Base-by-base conservation (phyloP, 2,888 invertebrate species). In the Eucriotettix oculatus region DNA sequence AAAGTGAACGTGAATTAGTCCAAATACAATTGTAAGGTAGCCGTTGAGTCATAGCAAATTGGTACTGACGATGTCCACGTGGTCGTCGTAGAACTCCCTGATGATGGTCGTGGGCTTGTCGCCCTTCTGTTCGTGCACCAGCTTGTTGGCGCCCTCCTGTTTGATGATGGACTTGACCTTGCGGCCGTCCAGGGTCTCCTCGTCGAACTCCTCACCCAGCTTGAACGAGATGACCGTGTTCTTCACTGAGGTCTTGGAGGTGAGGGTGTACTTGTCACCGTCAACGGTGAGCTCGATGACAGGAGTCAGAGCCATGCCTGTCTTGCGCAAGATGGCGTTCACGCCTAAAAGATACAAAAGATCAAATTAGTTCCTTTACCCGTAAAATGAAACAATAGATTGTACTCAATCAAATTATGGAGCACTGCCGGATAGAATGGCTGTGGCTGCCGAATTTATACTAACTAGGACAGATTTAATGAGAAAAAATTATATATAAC, bases 181-280 rank as follows among this genome's bases (percentile, higher is more conserved):
- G 63, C 91, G 83, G 41, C 94, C 93, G 72, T 95, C 93, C 65
- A 89, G 83, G 16, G 94, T 91, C 67, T 88, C 90, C 74, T 94
- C 91, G 43, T 91, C 90, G 73, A 94, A 91, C 73, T 93, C 90
- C 66, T 87, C 86, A 7, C 87, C 88, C 42, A 88, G 81, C 71
- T 85, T 86, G 79, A 95, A 95, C 72, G 82, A 85, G 68, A 90
- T 82, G 68, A 84, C 81, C 1, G 86, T 82, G 71, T 84, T 91
- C 77, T 94, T 95, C 79, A 96, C 92, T 63, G 93, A 88, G 66
- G 94, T 93, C 10, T 80, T 80, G 0, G 93, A 91, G 66, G 86
- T 86, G 65, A 96, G 76, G 54, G 80, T 80, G 76, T 83, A 92
- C 42, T 68, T 68, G 55, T 75, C 72, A 5, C 71, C 74, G 42